Evolutionary conservation across 2,888 invertebrate genomes (phyloP).

Genomic region (Tridacna crocea): DNA sequence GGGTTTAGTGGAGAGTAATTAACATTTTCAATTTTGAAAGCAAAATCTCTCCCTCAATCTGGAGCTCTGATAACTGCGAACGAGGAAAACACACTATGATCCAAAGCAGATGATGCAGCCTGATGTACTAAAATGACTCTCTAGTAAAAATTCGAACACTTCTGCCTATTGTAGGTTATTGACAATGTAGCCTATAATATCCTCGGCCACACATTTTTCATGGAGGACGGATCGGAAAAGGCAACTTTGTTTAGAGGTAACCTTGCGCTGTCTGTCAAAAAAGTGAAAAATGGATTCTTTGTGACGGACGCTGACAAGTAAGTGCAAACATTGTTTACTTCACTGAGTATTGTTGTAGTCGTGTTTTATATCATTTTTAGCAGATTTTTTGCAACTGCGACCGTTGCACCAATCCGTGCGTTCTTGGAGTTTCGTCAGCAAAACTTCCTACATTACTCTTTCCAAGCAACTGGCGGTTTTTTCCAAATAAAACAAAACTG

Average conservation of each 20-base stretch:
- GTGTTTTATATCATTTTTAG: not conserved
- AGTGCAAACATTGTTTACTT: not conserved
- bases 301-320: slow-evolving; percentile 1
- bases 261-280: slow-evolving; percentile 54
- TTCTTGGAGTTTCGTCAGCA: no score
- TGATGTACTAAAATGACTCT: no score
- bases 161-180: not conserved
- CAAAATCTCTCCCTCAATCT: no score
- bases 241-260: slow-evolving; percentile 68
- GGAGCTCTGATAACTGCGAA: no score
- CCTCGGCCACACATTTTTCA: slow-evolving; percentile 78
- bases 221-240: slow-evolving; percentile 77
- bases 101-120: no score
- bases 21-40: no score
- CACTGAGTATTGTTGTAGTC: not conserved
- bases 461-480: no score
- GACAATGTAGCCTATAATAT: slow-evolving; percentile 74
- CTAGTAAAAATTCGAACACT: no score
- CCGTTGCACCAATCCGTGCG: not conserved
- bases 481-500: no score
- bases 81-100: no score
- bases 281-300: slow-evolving; percentile 11
- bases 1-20: no score
- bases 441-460: no score
- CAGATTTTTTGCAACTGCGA: not conserved